A percentile compares a stretch with the other conserved stretches of the same genome.
These are phyloP conservation scores for Venustaconcha ellipsiformis DNA, from an alignment of 1,140 invertebrate genomes.

Conservation along the genomic window DNA sequence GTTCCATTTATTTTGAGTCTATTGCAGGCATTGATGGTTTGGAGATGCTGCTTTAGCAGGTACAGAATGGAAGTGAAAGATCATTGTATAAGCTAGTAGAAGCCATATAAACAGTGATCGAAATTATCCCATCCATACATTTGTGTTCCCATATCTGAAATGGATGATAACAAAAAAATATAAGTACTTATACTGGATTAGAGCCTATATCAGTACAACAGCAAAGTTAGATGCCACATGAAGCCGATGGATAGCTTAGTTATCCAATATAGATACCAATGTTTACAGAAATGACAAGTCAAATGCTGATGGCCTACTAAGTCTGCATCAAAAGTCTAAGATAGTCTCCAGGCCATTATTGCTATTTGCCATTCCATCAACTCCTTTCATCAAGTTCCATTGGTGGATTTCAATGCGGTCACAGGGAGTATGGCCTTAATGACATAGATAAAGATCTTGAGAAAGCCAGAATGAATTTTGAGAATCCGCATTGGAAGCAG, in stretches of 20 bases:
- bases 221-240: constrained; percentile 38
- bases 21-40: constrained; percentile 7
- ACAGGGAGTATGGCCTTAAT: too few species aligned
- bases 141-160: constrained; percentile 15
- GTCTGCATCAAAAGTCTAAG: too few species aligned
- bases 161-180: too few species aligned
- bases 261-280: constrained; percentile 23
- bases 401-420: too few species aligned
- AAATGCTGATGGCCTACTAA: constrained; percentile 18
- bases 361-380: too few species aligned
- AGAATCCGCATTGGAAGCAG: too few species aligned
- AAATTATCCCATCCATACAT: constrained; percentile 20
- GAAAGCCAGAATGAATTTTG: too few species aligned
- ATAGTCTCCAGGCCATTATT: too few species aligned
- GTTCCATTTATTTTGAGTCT: constrained; percentile 7
- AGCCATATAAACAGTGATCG: constrained; percentile 1
- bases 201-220: constrained; percentile 37
- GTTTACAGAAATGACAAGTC: constrained; percentile 25
- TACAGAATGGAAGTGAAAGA: constrained; percentile 2
- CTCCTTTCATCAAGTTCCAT: too few species aligned
- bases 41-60: constrained; percentile 12
- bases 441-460: too few species aligned
- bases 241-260: constrained; percentile 28
- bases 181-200: too few species aligned
- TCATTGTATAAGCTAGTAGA: constrained; percentile 21